Base-by-base conservation (phyloP, 1,140 invertebrate species). In the Trialeurodes vaporariorum region DNA sequence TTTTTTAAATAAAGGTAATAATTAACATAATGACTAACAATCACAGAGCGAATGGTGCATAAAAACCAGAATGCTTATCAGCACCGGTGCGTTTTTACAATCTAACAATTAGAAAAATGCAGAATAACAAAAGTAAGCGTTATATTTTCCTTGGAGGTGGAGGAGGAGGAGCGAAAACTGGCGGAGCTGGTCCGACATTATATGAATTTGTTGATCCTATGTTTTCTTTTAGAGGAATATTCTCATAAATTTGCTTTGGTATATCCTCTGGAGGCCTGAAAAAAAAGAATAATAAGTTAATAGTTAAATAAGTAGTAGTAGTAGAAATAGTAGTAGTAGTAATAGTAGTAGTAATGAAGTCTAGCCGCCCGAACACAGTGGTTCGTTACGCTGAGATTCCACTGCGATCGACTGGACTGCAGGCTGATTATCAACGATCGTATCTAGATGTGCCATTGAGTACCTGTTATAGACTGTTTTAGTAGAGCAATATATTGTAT, bases 191-290 rank as follows among this genome's bases (percentile, higher is more conserved):
- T 17, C 72, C 74, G 34, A 75, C 75, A 65, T 73, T 76, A 65
- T 74, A 73, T 40, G 64, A 69, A 34, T 71, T 71, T 13, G 65
- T 63, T 1, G 72, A 71, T 23, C 70, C 27, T 61, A 75, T 73
- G 58, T 75, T 72, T 63, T 78, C 77, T 67, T 77, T 77, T 21
- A 78, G 66, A 34, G 78, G 78, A 65, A 79, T 75, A 68, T 79
- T 79, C 68, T 78, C 78, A 69, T 79, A 79, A 27, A 79, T 77
- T 72, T 78, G 77, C 58, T 73, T 72, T 1, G 75, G 75, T 24
- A 76, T 70, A 64, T 78, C 77, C 26, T 76, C 76, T 13, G 76
- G 75, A 25, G 76, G 76, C 69, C 75, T 76, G 68, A 24, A 71
- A 73, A 68, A 71, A 65, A 63, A 68, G 62, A 64, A 59, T 2